Base-by-base conservation (phyloP, 2,113 vertebrate species). In the Silurus meridionalis region DNA sequence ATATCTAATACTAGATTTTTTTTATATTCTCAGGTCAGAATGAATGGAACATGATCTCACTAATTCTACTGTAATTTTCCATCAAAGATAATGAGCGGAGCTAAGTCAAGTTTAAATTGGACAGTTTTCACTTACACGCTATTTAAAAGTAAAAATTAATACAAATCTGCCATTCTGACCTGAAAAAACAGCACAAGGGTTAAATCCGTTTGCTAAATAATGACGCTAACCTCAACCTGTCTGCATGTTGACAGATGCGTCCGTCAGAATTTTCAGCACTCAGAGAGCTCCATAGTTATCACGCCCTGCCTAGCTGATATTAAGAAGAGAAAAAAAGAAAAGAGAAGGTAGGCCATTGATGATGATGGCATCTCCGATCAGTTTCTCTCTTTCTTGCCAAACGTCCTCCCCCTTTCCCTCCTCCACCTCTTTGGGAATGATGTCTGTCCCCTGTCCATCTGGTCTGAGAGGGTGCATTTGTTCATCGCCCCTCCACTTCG, bases 191-290 rank as follows among this genome's bases (percentile, higher is more conserved):
- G 61, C 83, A 25, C 55, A 72, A 74, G 83, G 66, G 66, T 71
- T 83, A 72, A 83, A 58, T 71, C 8, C 8, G 23, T 10, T 57
- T 69, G 67, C 50, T 60, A 67, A 66, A 71, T 46, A 78, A 53
- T 91, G 87, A 88, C 91, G 91, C 86, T 93, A 92, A 94, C 89
- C 6, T 91, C 93, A 92, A 94, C 93, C 93, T 95, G 94, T 95
- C 94, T 95, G 94, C 94, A 95, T 95, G 94, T 95, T 92, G 94
- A 95, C 95, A 95, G 95, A 95, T 95, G 95, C 93, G 93, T 94
- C 91, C 95, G 94, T 95, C 94, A 95, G 94, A 93, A 91, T 93
- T 93, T 94, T 94, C 94, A 94, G 92, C 93, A 83, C 77, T 89
- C 93, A 91, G 93, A 94, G 93, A 92, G 88, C 94, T 92, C 94